Evolutionary conservation across 2,797 vertebrate species (phyloP).

Genomic region (Esox masquinongy): DNA sequence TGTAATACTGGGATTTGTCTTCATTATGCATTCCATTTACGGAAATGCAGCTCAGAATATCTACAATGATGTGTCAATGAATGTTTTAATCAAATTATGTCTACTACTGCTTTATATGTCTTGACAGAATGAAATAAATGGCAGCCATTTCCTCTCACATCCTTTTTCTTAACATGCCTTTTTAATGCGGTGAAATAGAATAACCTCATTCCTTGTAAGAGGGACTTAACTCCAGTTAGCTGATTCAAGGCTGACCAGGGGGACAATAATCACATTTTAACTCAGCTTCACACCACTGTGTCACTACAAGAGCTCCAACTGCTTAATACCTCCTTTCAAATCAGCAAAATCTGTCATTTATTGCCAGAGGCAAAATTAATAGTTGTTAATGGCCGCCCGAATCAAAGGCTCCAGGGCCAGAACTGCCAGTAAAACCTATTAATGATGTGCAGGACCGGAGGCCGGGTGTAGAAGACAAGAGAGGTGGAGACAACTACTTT

Average conservation of each 20-base stretch:
- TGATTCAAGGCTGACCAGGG: constrained; percentile 50
- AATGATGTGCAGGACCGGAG: constrained; percentile 70
- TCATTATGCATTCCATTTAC: background rate
- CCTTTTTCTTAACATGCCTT: constrained; percentile 1
- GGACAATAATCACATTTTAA: constrained; percentile 76
- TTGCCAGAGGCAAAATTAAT: constrained; percentile 80
- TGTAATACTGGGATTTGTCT: background rate
- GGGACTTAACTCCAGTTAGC: constrained; percentile 73
- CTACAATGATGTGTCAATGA: background rate
- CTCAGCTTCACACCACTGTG: constrained; percentile 63
- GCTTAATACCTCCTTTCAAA: constrained; percentile 73
- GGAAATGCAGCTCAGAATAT: background rate
- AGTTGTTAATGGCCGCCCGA: constrained; percentile 77
- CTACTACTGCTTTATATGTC: background rate
- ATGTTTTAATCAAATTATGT: background rate
- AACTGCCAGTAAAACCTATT: constrained; percentile 73
- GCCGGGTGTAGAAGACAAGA: constrained; percentile 39
- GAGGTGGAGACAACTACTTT: constrained; percentile 52
- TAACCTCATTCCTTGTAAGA: constrained; percentile 66
- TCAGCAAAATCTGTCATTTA: constrained; percentile 58
- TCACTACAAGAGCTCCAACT: constrained; percentile 69
- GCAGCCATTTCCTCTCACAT: background rate
- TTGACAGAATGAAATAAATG: background rate
- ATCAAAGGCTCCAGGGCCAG: constrained; percentile 68
- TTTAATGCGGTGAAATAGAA: constrained; percentile 56